phyloP scores from a whole-genome alignment of 92 coral and sea anemone genomes.

The Porites evermanni region DNA sequence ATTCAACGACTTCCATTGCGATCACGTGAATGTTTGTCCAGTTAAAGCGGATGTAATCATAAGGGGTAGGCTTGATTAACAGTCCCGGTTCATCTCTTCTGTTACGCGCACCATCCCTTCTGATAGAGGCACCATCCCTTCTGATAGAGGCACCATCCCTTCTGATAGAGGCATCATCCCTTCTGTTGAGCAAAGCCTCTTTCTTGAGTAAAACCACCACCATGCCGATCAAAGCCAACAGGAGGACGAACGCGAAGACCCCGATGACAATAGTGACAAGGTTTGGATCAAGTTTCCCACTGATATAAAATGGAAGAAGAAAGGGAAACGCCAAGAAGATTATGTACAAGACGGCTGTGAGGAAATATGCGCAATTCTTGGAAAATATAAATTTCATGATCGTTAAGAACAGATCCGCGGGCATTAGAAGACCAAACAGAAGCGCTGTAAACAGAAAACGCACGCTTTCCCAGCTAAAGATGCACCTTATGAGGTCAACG shows the following conservation, averaged over 20 bases:
- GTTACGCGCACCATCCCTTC: constrained; percentile 15
- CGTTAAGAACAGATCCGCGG: constrained; percentile 91
- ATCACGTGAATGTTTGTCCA: constrained; percentile 94
- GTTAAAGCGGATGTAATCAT: constrained; percentile 93
- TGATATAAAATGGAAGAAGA: constrained; percentile 74
- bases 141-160: constrained; percentile 11
- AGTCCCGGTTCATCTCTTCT: constrained; percentile 35
- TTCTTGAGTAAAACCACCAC: constrained; percentile 65
- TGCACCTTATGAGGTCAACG: constrained; percentile 50
- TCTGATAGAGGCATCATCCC: constrained; percentile 43
- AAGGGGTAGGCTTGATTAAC: constrained; percentile 79
- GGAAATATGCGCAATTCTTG: constrained; percentile 64
- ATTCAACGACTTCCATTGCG: constrained; percentile 90
- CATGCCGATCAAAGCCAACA: constrained; percentile 74
- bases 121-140: constrained; percentile 55
- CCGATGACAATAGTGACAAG: constrained; percentile 72
- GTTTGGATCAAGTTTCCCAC: constrained; percentile 57
- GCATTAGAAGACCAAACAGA: constrained; percentile 94
- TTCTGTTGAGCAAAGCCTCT: constrained; percentile 11
- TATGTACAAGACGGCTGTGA: constrained; percentile 69
- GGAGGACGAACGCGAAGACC: constrained; percentile 66
- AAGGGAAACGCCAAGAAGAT: constrained; percentile 88
- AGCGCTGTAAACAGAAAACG: constrained; percentile 88
- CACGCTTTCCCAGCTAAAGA: constrained; percentile 89
- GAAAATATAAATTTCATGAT: constrained; percentile 74